These are phyloP conservation scores for Brienomyrus longianalis DNA, from an alignment of 2,113 vertebrate genomes.

Conservation along the genomic window DNA sequence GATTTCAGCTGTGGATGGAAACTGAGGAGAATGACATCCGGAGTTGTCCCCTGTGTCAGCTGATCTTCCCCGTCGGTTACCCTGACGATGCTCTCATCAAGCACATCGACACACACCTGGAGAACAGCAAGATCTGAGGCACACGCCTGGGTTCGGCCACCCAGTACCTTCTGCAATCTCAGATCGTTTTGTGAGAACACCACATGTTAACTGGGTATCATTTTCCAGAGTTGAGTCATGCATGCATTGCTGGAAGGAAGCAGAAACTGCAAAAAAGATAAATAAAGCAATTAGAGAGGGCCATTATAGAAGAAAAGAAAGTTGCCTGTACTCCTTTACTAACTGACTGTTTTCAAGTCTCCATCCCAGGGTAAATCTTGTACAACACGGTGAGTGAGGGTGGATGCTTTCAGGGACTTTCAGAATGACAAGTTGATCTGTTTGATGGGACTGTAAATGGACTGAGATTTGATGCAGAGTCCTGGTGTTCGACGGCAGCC, in stretches of 20 bases:
- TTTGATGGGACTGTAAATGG: conserved; percentile 2
- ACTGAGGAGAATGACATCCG: conserved; percentile 89
- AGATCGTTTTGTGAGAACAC: background rate
- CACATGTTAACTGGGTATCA: background rate
- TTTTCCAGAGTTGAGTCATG: background rate
- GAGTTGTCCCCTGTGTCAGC: conserved; percentile 92
- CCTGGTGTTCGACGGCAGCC: background rate
- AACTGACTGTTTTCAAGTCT: background rate
- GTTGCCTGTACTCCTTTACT: background rate
- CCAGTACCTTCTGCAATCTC: background rate
- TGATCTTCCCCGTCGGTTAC: conserved; percentile 90
- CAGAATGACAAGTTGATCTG: background rate
- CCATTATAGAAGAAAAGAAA: background rate
- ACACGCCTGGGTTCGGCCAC: conserved; percentile 30
- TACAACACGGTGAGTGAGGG: background rate
- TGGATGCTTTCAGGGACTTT: conserved; percentile 7
- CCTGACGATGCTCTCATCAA: conserved; percentile 95
- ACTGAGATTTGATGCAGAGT: background rate
- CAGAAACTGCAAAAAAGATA: background rate
- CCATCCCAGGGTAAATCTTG: background rate
- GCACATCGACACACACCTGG: conserved; percentile 96
- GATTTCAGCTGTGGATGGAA: conserved; percentile 87
- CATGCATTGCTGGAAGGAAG: background rate
- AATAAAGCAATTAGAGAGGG: background rate
- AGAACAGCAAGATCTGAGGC: conserved; percentile 95